Evolutionary conservation across 2,797 vertebrate genomes (phyloP).

Genomic region (Pygocentrus nattereri): DNA sequence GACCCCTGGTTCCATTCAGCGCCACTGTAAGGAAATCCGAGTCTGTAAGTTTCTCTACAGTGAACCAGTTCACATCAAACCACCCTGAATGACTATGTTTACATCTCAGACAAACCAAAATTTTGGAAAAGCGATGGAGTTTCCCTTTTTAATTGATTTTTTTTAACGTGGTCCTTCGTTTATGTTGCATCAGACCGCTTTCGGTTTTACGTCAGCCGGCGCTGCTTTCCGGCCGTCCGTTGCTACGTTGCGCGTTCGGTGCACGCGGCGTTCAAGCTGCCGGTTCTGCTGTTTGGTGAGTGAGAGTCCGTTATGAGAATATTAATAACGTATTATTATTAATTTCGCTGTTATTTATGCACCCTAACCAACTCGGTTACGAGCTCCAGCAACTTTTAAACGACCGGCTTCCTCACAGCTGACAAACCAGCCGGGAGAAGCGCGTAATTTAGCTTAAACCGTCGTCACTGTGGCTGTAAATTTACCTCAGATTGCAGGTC

Average conservation of each 20-base stretch:
- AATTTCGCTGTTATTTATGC: background rate
- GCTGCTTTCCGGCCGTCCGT: slow-evolving; percentile 38
- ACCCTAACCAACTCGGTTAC: background rate
- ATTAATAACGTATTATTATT: background rate
- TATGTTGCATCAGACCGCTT: slow-evolving; percentile 57
- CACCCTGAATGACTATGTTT: too few species aligned
- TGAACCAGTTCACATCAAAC: too few species aligned
- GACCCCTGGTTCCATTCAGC: too few species aligned
- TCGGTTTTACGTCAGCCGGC: slow-evolving; percentile 39
- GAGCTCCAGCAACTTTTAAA: background rate
- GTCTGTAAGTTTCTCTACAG: too few species aligned
- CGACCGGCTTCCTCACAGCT: background rate
- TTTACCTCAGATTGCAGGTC: too few species aligned
- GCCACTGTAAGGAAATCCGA: too few species aligned
- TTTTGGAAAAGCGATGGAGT: too few species aligned
- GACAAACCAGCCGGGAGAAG: too few species aligned
- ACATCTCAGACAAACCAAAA: too few species aligned
- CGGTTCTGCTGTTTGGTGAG: slow-evolving; percentile 43
- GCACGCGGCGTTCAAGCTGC: slow-evolving; percentile 44
- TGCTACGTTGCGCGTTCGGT: background rate
- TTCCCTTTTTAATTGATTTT: too few species aligned
- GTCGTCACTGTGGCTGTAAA: too few species aligned
- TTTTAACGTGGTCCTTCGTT: background rate
- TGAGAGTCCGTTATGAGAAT: background rate
- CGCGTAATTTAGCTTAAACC: too few species aligned